These are phyloP conservation scores for Neelides sp. DNA, from an alignment of 1,140 invertebrate species.

Conservation along the genomic window DNA sequence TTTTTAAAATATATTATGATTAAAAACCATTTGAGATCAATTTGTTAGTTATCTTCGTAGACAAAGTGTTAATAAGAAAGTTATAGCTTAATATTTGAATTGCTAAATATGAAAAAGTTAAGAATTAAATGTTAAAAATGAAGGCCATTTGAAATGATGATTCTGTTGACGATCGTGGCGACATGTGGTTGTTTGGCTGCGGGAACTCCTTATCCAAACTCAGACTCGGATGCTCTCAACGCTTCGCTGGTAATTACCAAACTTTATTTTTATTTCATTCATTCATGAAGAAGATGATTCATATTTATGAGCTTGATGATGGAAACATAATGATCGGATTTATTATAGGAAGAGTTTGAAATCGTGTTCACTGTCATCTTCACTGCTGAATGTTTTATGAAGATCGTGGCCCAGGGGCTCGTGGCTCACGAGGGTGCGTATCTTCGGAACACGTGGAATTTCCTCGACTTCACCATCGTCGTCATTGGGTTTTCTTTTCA, in stretches of 20 bases:
- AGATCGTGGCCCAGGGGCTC: conserved; percentile 98
- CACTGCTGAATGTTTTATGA: conserved; percentile 95
- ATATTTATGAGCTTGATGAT: background rate
- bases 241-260: conserved; percentile 71
- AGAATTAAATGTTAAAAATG: conserved; percentile 47
- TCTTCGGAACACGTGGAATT: conserved; percentile 96
- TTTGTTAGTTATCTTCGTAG: background rate
- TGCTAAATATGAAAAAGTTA: conserved; percentile 24
- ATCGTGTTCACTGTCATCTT: conserved; percentile 98
- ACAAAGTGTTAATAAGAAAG: background rate
- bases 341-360: conserved; percentile 94
- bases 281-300: too few relatives aligned
- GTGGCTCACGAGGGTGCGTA: conserved; percentile 91
- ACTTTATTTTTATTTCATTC: background rate
- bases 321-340: too few relatives aligned
- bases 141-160: conserved; percentile 97
- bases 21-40: background rate
- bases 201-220: conserved; percentile 85
- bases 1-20: background rate
- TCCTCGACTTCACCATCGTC: conserved; percentile 99
- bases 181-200: conserved; percentile 77
- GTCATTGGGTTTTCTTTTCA: conserved; percentile 78
- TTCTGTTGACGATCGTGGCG: conserved; percentile 95
- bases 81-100: conserved; percentile 5
- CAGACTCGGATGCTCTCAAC: conserved; percentile 91